Evolutionary conservation across 2,797 vertebrate species (phyloP), one percentile per base, ranked within the genome.

Genomic region (Alauda arvensis): DNA sequence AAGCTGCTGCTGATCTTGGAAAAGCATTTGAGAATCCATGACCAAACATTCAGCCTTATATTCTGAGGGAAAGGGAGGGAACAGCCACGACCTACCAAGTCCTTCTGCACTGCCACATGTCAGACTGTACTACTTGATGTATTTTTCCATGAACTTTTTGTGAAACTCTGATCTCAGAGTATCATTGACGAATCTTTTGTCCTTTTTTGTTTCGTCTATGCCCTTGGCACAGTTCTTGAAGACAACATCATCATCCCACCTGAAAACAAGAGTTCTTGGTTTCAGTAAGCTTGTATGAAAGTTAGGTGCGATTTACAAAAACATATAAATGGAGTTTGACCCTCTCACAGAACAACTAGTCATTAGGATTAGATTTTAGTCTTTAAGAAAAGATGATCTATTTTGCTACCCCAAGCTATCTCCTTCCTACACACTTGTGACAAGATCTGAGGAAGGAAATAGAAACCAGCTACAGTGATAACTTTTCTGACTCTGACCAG

Each of bases 81-180:
- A 83, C 1, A 19, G 88, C 59, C 59, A 48, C 1, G 34, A 84
- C 56, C 18, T 53, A 83, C 81, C 56, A 31, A 95, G 91, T 92
- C 91, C 96, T 94, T 92, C 59, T 4, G 5, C 76, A 71, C 76
- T 53, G 67, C 87, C 9, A 82, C 94, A 94, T 91, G 93, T 87
- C 95, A 85, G 97, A 95, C 93, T 96, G 93, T 74, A 95, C 96
- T 98, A 99, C 93, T 99, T 99, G 86, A 99, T 99, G 52, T 99
- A 99, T 96, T 99, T 99, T 93, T 99, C 99, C 99, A 99, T 99
- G 94, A 99, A 99, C 89, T 99, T 99, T 89, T 99, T 99, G 97
- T 99, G 99, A 95, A 99, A 99, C 95, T 99, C 99, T 9, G 99
- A 99, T 82, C 99, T 97, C 93, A 99, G 97, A 0, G 99, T 99